Evolutionary conservation across 2,888 invertebrate genomes (phyloP).

Genomic region (Rhodophaea formosa): DNA sequence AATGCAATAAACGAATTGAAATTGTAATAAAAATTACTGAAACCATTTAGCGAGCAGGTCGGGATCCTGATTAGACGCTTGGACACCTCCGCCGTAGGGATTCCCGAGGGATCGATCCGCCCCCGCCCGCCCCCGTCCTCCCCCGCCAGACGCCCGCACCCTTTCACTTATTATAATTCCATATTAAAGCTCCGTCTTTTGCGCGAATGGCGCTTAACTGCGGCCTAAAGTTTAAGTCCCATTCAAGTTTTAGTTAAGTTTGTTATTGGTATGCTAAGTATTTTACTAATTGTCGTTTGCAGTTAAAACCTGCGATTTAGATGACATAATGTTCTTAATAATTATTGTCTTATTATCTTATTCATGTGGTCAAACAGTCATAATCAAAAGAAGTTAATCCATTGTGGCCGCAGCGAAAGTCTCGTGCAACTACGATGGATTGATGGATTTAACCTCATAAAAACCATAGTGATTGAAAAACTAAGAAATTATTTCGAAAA

Average conservation of each 20-base stretch:
- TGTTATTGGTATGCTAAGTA: background rate
- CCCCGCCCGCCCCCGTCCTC: constrained; percentile 18
- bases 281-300: background rate
- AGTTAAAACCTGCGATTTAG: background rate
- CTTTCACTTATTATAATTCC: constrained; percentile 34
- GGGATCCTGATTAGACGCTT: constrained; percentile 24
- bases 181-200: constrained; percentile 29
- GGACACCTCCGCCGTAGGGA: constrained; percentile 29
- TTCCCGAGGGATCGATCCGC: constrained; percentile 29
- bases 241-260: background rate
- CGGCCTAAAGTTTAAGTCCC: background rate
- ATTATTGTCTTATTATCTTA: background rate
- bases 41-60: background rate
- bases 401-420: too few relatives aligned
- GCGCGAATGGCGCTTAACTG: background rate
- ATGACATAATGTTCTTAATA: background rate
- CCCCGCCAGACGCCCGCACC: constrained; percentile 25
- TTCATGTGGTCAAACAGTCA: too few relatives aligned
- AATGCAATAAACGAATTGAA: too few relatives aligned
- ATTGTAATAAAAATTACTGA: background rate
- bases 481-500: too few relatives aligned
- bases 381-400: too few relatives aligned
- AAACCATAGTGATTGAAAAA: too few relatives aligned
- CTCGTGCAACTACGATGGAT: too few relatives aligned
- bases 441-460: too few relatives aligned